Evolutionary conservation across 2,797 vertebrate species (phyloP), one percentile per base, ranked within the genome.

Genomic region (Siniperca undulata): DNA sequence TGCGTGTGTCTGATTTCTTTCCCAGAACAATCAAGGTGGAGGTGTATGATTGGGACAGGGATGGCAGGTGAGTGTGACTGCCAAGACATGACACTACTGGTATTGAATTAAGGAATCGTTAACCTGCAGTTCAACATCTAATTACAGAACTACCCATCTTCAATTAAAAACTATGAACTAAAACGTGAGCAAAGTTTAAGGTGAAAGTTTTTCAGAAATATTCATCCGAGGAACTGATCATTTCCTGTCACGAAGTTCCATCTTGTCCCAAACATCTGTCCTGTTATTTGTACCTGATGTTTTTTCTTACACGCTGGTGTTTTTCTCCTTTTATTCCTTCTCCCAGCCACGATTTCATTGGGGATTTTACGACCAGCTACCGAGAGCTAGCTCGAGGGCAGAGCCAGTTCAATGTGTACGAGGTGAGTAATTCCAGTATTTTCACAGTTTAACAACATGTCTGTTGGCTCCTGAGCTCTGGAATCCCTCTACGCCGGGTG

Each of bases 311-410:
- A 70, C 34, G 50, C 44, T 56, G 16, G 42, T 72, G 69, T 64
- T 77, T 52, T 62, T 84, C 17, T 62, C 36, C 19, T 61, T 82
- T 77, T n/a, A 7, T 78, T 78, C 58, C 27, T 60, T 40, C 58
- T 81, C 68, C 17, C 92, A 99, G 98, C 91, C 98, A 99, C 0
- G 98, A 99, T 93, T 99, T 99, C 94, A 99, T 99, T 0, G 98
- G 98, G 20, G 98, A 99, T 89, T 99, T 97, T 89, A 98, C 97
- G 70, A 99, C 98, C 91, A 99, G 97, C 94, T 99, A 98, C 94
- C 93, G 98, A 83, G 98, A 99, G 92, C 92, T 99, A 86, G 97
- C 98, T 24, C 96, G 96, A 60, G 98, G 98, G 40, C 98, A 99
- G 91, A 98, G 97, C 88, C 97, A 97, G 79, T 97, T 98, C 93